Evolutionary conservation across 2,113 vertebrate genomes (phyloP).

Genomic region (Oenanthe oenanthe): DNA sequence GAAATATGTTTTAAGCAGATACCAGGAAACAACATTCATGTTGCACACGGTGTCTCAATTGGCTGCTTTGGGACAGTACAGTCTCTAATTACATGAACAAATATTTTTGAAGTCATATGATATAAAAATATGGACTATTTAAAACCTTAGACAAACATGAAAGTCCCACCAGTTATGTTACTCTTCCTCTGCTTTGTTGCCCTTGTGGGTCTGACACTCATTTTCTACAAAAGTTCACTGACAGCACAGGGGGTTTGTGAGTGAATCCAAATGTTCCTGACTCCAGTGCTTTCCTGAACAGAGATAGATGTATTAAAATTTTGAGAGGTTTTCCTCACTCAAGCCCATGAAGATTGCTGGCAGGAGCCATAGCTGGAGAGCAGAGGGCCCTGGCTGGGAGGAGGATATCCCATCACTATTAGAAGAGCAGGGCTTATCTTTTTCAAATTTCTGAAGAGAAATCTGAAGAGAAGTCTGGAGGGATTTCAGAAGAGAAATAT

Average conservation of each 20-base stretch:
- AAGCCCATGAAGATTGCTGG: background rate
- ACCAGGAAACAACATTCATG: background rate
- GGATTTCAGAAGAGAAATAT: background rate
- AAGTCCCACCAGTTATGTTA: background rate
- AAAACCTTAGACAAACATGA: conserved; percentile 3
- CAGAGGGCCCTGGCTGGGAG: background rate
- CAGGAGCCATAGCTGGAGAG: background rate
- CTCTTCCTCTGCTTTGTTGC: background rate
- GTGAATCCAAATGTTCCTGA: background rate
- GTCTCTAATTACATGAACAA: conserved; percentile 35
- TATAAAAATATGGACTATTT: background rate
- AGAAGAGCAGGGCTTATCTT: background rate
- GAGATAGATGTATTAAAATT: background rate
- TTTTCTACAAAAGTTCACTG: background rate
- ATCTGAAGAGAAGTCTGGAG: background rate
- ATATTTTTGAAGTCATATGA: background rate
- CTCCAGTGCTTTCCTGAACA: background rate
- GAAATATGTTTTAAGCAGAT: conserved; percentile 4
- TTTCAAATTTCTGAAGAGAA: background rate
- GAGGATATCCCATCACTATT: background rate
- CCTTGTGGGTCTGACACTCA: background rate
- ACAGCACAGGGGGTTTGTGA: background rate
- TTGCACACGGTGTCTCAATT: background rate
- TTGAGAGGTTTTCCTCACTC: background rate
- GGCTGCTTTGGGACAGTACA: background rate